Percentiles rank a stretch among this genome's conserved stretches.
These are phyloP conservation scores for Bubo bubo DNA, from an alignment of 2,113 vertebrate genomes.

Conservation along the genomic window DNA sequence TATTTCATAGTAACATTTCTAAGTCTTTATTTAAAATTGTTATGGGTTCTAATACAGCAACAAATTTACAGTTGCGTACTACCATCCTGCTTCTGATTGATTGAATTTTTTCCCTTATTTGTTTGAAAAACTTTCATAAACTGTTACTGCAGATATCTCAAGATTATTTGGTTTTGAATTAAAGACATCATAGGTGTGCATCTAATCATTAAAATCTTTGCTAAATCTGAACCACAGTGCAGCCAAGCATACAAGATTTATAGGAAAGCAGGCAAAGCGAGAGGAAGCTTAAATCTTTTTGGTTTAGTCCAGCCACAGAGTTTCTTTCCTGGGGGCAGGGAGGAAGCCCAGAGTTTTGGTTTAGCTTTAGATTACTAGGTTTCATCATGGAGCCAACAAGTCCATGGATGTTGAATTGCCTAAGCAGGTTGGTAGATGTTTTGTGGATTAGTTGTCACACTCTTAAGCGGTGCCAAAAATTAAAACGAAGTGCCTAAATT, in stretches of 20 bases:
- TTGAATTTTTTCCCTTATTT: not conserved
- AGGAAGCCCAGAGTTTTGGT: not conserved
- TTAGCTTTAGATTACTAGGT: not conserved
- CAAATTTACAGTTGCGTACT: not conserved
- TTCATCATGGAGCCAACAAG: not conserved
- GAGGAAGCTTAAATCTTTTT: not conserved
- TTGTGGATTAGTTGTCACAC: not conserved
- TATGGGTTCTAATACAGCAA: not conserved
- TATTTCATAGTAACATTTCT: not conserved
- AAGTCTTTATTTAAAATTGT: not conserved
- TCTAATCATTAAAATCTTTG: not conserved
- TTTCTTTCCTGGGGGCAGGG: constrained; percentile 7
- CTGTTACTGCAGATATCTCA: not conserved
- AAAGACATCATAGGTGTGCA: not conserved
- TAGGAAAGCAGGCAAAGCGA: not conserved
- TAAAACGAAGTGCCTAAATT: not conserved
- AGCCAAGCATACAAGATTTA: not conserved
- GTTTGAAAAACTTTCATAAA: not conserved
- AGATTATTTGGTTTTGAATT: not conserved
- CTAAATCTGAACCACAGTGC: not conserved
- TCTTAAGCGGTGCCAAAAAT: not conserved
- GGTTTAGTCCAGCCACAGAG: not conserved
- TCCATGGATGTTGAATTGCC: not conserved
- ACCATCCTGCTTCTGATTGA: not conserved
- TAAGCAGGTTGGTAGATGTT: constrained; percentile 6